These are phyloP conservation scores for Antitype chi DNA, from an alignment of 2,888 invertebrate genomes.

Conservation along the genomic window DNA sequence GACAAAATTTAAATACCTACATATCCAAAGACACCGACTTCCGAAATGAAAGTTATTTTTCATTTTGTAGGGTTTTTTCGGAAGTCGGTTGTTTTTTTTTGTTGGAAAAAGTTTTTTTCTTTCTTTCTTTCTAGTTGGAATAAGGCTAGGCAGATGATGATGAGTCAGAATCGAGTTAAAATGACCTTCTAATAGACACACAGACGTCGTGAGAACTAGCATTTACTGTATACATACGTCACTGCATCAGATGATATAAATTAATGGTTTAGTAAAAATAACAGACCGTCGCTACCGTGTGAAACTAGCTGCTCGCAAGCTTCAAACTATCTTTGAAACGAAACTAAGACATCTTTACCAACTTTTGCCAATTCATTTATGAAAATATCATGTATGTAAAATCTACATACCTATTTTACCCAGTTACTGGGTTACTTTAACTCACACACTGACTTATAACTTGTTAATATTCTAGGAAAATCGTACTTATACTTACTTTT, in stretches of 20 bases:
- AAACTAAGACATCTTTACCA: slow-evolving; percentile 20
- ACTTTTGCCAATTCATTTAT: too few species aligned
- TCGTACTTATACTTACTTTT: too few species aligned
- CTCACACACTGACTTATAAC: too few species aligned
- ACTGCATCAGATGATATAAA: slow-evolving; percentile 48
- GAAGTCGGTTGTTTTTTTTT: too few species aligned
- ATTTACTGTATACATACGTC: slow-evolving; percentile 40
- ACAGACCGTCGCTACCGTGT: slow-evolving; percentile 40
- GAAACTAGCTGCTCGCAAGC: slow-evolving; percentile 33
- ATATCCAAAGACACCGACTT: neutral
- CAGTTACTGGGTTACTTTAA: too few species aligned
- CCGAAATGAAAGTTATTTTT: neutral
- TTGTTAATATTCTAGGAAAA: too few species aligned
- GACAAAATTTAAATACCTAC: neutral
- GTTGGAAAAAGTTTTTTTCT: neutral
- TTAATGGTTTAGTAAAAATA: slow-evolving; percentile 54
- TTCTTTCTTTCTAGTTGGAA: neutral
- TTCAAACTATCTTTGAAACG: slow-evolving; percentile 6
- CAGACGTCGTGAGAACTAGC: slow-evolving; percentile 39
- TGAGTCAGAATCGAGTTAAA: neutral
- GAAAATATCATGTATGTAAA: too few species aligned
- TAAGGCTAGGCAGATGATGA: neutral
- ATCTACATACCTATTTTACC: too few species aligned
- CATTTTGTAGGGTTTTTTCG: too few species aligned
- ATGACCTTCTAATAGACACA: slow-evolving; percentile 12